phyloP scores from a whole-genome alignment of 2,113 vertebrate genomes.

The Caretta caretta region DNA sequence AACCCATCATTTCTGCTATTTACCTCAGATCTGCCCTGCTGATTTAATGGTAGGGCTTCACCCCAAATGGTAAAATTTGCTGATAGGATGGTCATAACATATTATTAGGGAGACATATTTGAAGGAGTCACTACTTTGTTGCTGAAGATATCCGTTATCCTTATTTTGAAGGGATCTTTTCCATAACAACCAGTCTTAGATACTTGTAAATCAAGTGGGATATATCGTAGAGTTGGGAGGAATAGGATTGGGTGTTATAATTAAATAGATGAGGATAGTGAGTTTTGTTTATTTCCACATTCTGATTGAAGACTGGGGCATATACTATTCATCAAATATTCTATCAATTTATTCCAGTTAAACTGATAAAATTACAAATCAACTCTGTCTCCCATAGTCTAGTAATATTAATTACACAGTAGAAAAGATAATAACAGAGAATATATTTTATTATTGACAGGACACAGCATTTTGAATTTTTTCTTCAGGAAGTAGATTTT shows the following conservation, averaged over 20 bases:
- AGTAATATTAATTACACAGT: not conserved
- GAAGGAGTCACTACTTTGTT: not conserved
- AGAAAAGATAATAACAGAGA: constrained; percentile 29
- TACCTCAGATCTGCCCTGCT: not conserved
- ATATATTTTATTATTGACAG: constrained; percentile 4
- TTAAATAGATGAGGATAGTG: not conserved
- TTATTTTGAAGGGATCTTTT: not conserved
- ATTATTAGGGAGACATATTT: not conserved
- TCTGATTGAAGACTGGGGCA: not conserved
- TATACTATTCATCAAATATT: not conserved
- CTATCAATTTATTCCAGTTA: not conserved
- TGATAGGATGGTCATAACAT: not conserved
- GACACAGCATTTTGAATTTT: constrained; percentile 14
- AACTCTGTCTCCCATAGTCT: not conserved
- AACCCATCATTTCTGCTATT: not conserved
- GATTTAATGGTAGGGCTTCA: not conserved
- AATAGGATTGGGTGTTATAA: not conserved
- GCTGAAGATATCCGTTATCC: not conserved
- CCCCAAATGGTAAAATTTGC: not conserved
- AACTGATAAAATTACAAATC: constrained; percentile 23
- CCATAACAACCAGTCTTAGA: rapidly evolving
- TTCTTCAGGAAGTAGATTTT: not conserved
- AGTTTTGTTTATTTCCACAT: not conserved
- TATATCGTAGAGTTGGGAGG: not conserved
- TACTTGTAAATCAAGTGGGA: not conserved